phyloP scores from a whole-genome alignment of 1,140 invertebrate species.

The Colletes latitarsis region DNA sequence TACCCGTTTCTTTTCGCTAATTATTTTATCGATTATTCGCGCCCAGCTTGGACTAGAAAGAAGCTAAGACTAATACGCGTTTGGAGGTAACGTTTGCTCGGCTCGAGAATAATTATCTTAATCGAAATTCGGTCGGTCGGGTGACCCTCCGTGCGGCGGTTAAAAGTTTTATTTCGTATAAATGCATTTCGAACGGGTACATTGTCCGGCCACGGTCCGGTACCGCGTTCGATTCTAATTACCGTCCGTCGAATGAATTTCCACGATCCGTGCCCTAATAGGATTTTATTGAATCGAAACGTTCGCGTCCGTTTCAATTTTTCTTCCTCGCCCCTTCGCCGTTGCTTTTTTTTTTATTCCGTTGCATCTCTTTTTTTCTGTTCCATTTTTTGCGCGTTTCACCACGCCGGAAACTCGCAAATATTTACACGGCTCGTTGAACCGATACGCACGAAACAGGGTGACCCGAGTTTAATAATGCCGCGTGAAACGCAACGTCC shows the following conservation, averaged over 20 bases:
- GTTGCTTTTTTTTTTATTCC: neutral
- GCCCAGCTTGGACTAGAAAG: no score
- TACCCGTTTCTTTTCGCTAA: no score
- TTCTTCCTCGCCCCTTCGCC: neutral
- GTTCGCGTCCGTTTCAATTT: constrained; percentile 46
- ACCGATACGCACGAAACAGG: constrained; percentile 34
- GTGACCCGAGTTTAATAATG: constrained; percentile 53
- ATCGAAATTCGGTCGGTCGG: constrained; percentile 25
- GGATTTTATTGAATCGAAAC: constrained; percentile 60
- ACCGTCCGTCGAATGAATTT: constrained; percentile 51
- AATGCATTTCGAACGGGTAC: constrained; percentile 20
- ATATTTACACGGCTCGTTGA: constrained; percentile 50
- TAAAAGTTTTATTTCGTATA: constrained; percentile 52
- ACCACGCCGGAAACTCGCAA: constrained; percentile 11
- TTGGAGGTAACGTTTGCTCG: no score
- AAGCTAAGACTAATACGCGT: no score
- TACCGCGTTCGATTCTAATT: constrained; percentile 50
- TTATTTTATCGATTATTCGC: no score
- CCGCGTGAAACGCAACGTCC: constrained; percentile 29
- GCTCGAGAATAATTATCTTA: constrained; percentile 25
- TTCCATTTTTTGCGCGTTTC: neutral
- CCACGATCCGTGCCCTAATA: constrained; percentile 49
- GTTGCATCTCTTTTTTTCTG: neutral
- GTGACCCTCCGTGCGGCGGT: constrained; percentile 5
- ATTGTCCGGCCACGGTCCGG: neutral